phyloP scores from a whole-genome alignment of 2,797 vertebrate species.

The Rhinatrema bivittatum region DNA sequence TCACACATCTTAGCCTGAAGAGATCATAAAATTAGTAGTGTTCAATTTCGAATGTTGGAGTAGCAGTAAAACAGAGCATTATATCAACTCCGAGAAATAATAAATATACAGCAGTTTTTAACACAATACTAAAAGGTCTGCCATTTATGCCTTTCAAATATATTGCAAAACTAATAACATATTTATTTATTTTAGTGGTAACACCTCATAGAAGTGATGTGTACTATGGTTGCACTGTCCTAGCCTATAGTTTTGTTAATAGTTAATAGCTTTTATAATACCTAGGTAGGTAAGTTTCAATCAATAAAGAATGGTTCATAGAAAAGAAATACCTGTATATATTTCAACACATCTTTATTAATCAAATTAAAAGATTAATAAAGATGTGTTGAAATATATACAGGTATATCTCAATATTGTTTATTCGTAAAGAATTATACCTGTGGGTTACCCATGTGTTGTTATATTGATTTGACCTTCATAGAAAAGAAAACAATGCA shows the following conservation, averaged over 20 bases:
- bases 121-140: constrained; percentile 2
- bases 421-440: too few relatives aligned
- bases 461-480: not conserved
- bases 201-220: not conserved
- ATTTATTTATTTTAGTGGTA: constrained; percentile 3
- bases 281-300: not conserved
- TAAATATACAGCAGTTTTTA: constrained; percentile 9
- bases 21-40: not conserved
- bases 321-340: too few relatives aligned
- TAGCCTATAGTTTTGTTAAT: not conserved
- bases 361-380: too few relatives aligned
- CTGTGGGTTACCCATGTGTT: too few relatives aligned
- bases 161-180: constrained; percentile 8
- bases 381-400: too few relatives aligned
- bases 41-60: constrained; percentile 17
- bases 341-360: too few relatives aligned
- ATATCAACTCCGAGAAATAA: too few relatives aligned
- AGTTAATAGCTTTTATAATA: not conserved
- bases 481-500: constrained; percentile 6
- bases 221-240: too few relatives aligned
- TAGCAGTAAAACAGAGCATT: constrained; percentile 16
- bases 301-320: too few relatives aligned
- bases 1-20: not conserved
- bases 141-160: constrained; percentile 17
- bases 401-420: too few relatives aligned